Evolutionary conservation across 2,888 invertebrate species (phyloP), one percentile per base, ranked within the genome.

Genomic region (Laspeyria flexula): DNA sequence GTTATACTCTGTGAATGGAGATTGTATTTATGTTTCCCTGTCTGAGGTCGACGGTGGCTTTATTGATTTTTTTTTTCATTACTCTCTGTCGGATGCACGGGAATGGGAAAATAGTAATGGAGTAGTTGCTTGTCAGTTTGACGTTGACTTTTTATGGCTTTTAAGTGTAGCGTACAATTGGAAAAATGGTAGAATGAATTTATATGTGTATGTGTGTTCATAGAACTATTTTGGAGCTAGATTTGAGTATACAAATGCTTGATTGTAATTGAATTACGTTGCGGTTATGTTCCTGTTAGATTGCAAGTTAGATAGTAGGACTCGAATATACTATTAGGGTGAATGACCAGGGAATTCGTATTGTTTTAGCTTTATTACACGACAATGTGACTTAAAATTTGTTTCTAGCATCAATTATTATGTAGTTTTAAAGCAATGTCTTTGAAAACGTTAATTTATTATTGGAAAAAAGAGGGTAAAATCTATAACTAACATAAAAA

Each of bases 1-100:
- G 70, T 70, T 83, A 77, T 38, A 79, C 75, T 75, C 82, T 77
- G 75, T 88, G 88, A 88, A 88, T 88, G 88, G 77, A 76, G 74
- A 73, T 69, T 72, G 75, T 76, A 73, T 79, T 77, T 69, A 65
- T 77, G 75, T 82, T 71, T 71, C 66, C 63, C 67, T 72, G 80
- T 73, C 76, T 75, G 81, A 76, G 81, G 75, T 75, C 70, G 71
- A 64, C 64, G 74, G 73, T 62, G 73, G 74, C 65, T 73, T 74
- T 85, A 86, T 86, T 79, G 86, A 83, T 86, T 83, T 79, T 78
- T 82, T 43, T 80, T 75, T 76, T 66, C 59, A 59, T 66, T 65
- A 69, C 69, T 64, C 62, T 65, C 52, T 60, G 66, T 69, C 57
- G 64, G 64, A 65, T 65, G 66, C 64, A 52, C 48, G 58, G 58